Evolutionary conservation across 1,140 invertebrate genomes (phyloP).

Genomic region (Cyclargus thomasi): DNA sequence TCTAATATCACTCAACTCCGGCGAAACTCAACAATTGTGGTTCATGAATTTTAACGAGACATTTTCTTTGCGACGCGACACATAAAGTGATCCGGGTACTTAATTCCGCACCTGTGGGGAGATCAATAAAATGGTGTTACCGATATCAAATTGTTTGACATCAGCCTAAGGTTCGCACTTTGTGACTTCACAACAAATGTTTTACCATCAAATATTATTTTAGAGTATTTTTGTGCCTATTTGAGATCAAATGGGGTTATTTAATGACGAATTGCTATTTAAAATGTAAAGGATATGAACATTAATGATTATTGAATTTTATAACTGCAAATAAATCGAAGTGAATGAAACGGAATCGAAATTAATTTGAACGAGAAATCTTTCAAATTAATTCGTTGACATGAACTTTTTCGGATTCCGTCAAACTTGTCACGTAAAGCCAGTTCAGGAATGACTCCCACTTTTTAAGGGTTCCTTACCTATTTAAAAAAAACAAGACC

Average conservation of each 20-base stretch:
- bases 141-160: background rate
- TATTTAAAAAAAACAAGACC: too few relatives aligned
- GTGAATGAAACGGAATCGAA: too few relatives aligned
- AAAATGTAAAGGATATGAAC: too few relatives aligned
- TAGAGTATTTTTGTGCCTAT: too few relatives aligned
- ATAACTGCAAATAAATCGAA: too few relatives aligned
- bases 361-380: too few relatives aligned
- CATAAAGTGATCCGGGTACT: conserved; percentile 43
- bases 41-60: conserved; percentile 63
- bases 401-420: too few relatives aligned
- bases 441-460: background rate
- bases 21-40: conserved; percentile 53
- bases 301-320: too few relatives aligned
- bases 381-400: too few relatives aligned
- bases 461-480: too few relatives aligned
- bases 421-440: background rate
- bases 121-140: conserved; percentile 6
- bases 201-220: background rate
- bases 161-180: background rate
- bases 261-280: too few relatives aligned
- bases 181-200: background rate
- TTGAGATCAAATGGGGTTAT: too few relatives aligned
- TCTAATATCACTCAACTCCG: conserved; percentile 56
- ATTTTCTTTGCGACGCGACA: conserved; percentile 52
- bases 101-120: conserved; percentile 39